These are phyloP conservation scores for Diarsia brunnea DNA, from an alignment of 2,888 invertebrate genomes.

Conservation along the genomic window DNA sequence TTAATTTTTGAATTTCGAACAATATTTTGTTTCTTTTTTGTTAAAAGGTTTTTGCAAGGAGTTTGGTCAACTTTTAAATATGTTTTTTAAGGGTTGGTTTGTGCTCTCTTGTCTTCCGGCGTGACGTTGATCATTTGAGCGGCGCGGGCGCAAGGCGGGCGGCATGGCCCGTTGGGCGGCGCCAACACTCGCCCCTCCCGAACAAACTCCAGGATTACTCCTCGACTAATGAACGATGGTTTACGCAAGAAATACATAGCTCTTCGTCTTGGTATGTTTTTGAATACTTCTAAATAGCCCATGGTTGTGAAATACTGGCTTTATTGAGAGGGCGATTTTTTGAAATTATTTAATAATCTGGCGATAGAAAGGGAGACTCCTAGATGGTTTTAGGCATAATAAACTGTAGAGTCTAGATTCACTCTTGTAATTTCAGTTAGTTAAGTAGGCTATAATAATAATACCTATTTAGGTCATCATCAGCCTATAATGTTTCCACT, in stretches of 20 bases:
- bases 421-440: background rate
- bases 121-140: conserved; percentile 81
- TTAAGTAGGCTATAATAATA: no score
- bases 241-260: conserved; percentile 67
- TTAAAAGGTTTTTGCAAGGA: background rate
- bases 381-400: background rate
- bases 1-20: conserved; percentile 44
- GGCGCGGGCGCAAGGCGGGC: conserved; percentile 85
- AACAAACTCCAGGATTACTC: conserved; percentile 73
- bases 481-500: no score
- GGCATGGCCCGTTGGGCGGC: conserved; percentile 84
- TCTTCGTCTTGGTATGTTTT: conserved; percentile 56
- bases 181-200: conserved; percentile 84
- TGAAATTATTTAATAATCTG: conserved; percentile 12
- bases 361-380: background rate
- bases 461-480: no score
- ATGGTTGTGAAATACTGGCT: conserved; percentile 56
- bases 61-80: background rate
- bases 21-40: background rate
- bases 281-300: conserved; percentile 47
- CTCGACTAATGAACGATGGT: conserved; percentile 76
- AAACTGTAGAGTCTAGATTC: background rate
- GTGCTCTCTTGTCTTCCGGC: conserved; percentile 69
- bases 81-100: conserved; percentile 63
- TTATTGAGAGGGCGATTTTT: conserved; percentile 20